These are phyloP conservation scores for Hydrolagus affinis DNA, from an alignment of 2,113 vertebrate genomes.

Conservation along the genomic window DNA sequence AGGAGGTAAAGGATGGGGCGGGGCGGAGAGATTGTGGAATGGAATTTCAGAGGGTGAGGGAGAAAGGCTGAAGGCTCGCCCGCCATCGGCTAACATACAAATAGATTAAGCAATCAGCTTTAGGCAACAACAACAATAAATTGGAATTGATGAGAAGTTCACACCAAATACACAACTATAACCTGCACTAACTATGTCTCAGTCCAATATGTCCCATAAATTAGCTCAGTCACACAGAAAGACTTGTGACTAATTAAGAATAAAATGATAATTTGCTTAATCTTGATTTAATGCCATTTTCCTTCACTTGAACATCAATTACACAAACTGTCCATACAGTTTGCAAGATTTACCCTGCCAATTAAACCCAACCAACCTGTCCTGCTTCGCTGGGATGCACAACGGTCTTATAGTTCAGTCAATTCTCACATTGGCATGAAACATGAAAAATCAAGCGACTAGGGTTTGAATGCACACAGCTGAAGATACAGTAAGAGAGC, in stretches of 20 bases:
- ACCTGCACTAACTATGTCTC: background rate
- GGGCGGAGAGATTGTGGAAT: no score
- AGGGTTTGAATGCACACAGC: no score
- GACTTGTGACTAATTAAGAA: background rate
- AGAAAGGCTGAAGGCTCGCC: no score
- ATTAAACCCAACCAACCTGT: background rate
- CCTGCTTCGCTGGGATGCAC: no score
- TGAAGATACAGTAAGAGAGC: no score
- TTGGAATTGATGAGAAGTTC: no score
- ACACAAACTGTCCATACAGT: background rate
- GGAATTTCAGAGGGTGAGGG: no score
- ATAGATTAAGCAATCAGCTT: background rate
- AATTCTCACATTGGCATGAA: background rate
- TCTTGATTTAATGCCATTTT: background rate
- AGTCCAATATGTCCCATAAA: background rate
- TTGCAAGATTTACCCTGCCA: background rate
- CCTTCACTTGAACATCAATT: background rate
- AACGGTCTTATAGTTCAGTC: background rate
- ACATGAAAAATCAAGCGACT: background rate
- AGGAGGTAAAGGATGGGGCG: no score
- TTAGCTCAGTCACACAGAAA: background rate
- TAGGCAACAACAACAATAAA: no score
- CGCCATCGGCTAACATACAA: no score
- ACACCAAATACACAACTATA: background rate
- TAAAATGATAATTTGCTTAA: background rate